Evolutionary conservation across 2,888 invertebrate genomes (phyloP).

Genomic region (Dysmachus trigonus): DNA sequence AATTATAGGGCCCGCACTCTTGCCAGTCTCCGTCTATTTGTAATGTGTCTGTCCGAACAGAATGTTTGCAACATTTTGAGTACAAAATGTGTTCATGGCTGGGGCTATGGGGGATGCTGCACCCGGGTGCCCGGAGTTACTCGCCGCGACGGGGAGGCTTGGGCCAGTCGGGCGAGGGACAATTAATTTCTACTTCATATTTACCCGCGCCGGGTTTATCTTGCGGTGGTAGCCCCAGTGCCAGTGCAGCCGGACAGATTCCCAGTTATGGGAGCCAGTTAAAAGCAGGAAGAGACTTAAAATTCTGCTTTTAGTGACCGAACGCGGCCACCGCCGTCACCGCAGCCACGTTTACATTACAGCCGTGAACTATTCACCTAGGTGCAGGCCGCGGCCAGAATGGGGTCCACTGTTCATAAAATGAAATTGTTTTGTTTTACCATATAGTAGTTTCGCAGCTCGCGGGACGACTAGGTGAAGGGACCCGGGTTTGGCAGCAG

Average conservation of each 20-base stretch:
- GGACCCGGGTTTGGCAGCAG: not conserved
- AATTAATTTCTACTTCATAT: constrained; percentile 41
- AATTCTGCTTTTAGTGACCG: constrained; percentile 26
- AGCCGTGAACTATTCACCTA: constrained; percentile 9
- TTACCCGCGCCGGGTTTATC: constrained; percentile 25
- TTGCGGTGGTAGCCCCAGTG: constrained; percentile 21
- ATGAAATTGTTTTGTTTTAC: constrained; percentile 30
- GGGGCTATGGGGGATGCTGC: not conserved
- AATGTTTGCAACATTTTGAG: constrained; percentile 31
- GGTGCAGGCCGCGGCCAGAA: not conserved
- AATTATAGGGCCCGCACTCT: constrained; percentile 11
- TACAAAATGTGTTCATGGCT: constrained; percentile 27
- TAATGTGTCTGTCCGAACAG: not conserved
- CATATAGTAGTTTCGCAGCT: not conserved
- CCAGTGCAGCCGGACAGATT: not conserved
- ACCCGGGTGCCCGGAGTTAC: not conserved
- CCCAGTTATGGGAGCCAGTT: not conserved
- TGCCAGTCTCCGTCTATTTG: not conserved
- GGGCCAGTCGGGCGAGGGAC: not conserved
- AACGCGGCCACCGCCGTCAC: not conserved
- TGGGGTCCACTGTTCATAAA: not conserved
- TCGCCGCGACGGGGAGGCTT: not conserved
- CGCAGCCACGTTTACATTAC: not conserved
- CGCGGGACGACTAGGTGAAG: not conserved
- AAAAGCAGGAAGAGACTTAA: not conserved